A percentile compares a stretch with the other conserved stretches of the same genome.
Conservation (phyloP, 2,888 invertebrate species). For the Nemapogon koenigi region DNA sequence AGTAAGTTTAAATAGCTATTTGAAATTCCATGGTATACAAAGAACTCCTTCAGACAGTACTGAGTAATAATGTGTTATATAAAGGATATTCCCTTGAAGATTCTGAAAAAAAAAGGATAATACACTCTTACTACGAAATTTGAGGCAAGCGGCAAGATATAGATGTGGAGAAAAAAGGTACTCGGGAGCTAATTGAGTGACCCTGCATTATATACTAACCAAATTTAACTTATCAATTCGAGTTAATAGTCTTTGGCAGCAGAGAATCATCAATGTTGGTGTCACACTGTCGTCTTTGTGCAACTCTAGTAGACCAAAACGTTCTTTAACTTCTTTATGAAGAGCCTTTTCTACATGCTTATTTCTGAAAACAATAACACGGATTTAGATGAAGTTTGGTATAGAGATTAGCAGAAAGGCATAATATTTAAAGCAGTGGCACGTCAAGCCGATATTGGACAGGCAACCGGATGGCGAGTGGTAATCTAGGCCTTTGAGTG, state of each 20-base stretch:
- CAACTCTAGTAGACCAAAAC: constrained; percentile 74
- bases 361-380: constrained; percentile 70
- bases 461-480: no score
- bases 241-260: constrained; percentile 75
- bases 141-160: no score
- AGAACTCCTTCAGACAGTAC: constrained; percentile 89
- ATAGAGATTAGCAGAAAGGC: no score
- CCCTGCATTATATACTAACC: no score
- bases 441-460: no score
- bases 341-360: constrained; percentile 82
- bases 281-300: constrained; percentile 91
- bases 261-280: constrained; percentile 87
- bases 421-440: no score
- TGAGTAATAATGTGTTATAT: constrained; percentile 90
- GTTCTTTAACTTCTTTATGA: constrained; percentile 68
- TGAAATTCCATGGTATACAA: constrained; percentile 94
- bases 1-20: no score
- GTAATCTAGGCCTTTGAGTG: no score
- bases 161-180: no score
- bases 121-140: neutral
- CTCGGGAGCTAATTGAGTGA: no score
- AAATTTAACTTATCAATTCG: constrained; percentile 35
- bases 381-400: no score
- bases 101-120: constrained; percentile 40
- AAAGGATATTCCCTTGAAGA: constrained; percentile 74